Evolutionary conservation across 2,888 invertebrate species (phyloP).

Genomic region (Phaedon cochleariae): DNA sequence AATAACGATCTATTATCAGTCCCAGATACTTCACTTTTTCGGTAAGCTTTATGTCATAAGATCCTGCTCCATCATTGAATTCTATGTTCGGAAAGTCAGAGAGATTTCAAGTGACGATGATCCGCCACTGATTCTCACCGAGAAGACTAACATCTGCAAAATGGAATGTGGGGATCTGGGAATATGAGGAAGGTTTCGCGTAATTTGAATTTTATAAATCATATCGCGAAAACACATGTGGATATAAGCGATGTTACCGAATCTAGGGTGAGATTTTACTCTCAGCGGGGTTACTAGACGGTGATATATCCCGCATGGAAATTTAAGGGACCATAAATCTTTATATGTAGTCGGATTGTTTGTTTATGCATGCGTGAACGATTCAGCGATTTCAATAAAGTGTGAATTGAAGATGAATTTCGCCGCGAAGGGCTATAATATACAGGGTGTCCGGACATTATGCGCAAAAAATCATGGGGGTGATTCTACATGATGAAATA

Average conservation of each 20-base stretch:
- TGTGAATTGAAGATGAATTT: not conserved
- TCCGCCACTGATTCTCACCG: not conserved
- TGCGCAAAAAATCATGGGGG: no score
- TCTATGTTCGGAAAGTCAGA: no score
- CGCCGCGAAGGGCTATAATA: no score
- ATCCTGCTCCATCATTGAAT: no score
- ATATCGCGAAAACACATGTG: conserved; percentile 9
- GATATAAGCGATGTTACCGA: not conserved
- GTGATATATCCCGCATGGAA: conserved; percentile 2
- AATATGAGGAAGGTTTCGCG: not conserved
- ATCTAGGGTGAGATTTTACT: not conserved
- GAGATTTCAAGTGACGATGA: no score
- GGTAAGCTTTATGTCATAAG: no score
- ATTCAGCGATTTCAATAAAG: not conserved
- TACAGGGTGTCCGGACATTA: no score
- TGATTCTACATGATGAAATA: no score
- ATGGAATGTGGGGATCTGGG: conserved; percentile 9
- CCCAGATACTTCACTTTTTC: not conserved
- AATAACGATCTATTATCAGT: not conserved
- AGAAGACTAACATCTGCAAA: not conserved
- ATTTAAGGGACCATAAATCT: not conserved
- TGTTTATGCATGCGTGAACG: not conserved
- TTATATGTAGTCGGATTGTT: not conserved
- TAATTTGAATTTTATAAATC: conserved; percentile 20
- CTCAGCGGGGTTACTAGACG: not conserved